A percentile compares a stretch with the other conserved stretches of the same genome.
Evolutionary conservation across 2,888 invertebrate genomes (phyloP).

Genomic region (Xestia xanthographa): DNA sequence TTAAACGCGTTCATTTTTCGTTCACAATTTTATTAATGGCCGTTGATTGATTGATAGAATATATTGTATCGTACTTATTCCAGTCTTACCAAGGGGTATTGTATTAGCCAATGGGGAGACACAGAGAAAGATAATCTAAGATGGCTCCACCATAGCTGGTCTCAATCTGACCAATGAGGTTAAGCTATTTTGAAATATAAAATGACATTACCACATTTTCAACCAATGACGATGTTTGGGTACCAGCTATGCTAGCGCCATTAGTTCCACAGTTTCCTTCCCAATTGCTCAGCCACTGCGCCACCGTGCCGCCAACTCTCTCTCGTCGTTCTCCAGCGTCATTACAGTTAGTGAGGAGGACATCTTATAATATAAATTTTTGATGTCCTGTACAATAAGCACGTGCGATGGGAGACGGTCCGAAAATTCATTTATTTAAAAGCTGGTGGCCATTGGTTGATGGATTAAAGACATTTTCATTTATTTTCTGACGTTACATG

Average conservation of each 20-base stretch:
- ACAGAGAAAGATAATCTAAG: no score
- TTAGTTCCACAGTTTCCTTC: no score
- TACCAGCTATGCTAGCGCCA: no score
- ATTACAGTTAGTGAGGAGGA: neutral
- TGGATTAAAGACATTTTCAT: neutral
- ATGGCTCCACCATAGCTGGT: no score
- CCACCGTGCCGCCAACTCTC: no score
- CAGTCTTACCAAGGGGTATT: no score
- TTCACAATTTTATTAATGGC: neutral
- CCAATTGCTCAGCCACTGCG: no score
- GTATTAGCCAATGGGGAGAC: no score
- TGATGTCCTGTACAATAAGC: conserved; percentile 12
- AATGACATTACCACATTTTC: no score
- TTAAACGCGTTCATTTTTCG: neutral
- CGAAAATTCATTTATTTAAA: conserved; percentile 8
- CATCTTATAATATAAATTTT: neutral
- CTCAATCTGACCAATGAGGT: no score
- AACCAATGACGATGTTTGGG: no score
- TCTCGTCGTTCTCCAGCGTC: neutral
- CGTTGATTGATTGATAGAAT: neutral
- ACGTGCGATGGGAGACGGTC: conserved; percentile 3
- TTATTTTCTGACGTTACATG: neutral
- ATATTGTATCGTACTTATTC: neutral
- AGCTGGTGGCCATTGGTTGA: neutral
- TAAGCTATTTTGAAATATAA: no score